phyloP scores from a whole-genome alignment of 2,797 vertebrate genomes.

The Sebastes wilsoni region DNA sequence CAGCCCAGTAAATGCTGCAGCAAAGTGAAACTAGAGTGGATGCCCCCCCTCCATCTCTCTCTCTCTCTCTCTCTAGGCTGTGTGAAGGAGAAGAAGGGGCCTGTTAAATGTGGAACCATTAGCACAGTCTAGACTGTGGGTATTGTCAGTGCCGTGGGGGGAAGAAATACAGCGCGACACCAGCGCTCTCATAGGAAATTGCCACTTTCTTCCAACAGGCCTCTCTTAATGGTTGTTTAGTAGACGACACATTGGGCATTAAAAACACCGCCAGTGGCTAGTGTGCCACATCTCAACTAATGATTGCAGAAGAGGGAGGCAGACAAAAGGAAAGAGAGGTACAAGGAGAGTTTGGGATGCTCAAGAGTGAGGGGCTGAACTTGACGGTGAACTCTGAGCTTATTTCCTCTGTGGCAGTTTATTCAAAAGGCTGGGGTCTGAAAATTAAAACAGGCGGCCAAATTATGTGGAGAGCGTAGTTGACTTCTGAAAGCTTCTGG shows the following conservation, averaged over 20 bases:
- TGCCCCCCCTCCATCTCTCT: not conserved
- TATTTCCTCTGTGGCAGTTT: slow-evolving; percentile 34
- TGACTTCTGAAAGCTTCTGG: slow-evolving; percentile 5
- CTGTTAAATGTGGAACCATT: slow-evolving; percentile 69
- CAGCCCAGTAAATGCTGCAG: not conserved
- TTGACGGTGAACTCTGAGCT: slow-evolving; percentile 25
- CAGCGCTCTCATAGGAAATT: slow-evolving; percentile 68
- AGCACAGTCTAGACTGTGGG: slow-evolving; percentile 58
- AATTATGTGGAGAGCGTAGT: not conserved
- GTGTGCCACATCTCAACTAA: slow-evolving; percentile 42
- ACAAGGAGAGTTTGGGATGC: slow-evolving; percentile 10
- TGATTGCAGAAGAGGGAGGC: slow-evolving; percentile 23
- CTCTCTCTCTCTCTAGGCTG: slow-evolving; percentile 12
- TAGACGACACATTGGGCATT: slow-evolving; percentile 56
- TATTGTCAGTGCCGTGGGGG: slow-evolving; percentile 55
- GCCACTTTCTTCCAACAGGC: slow-evolving; percentile 64
- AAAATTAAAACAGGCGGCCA: slow-evolving; percentile 26
- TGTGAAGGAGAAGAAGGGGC: slow-evolving; percentile 15
- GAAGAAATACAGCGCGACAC: slow-evolving; percentile 56
- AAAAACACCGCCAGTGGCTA: slow-evolving; percentile 53
- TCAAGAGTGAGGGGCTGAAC: not conserved
- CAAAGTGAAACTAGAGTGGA: not conserved
- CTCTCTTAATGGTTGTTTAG: slow-evolving; percentile 69
- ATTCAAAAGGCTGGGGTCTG: slow-evolving; percentile 8
- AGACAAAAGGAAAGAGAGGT: not conserved